phyloP scores from a whole-genome alignment of 1,140 invertebrate genomes.

The Idris sp. region DNA sequence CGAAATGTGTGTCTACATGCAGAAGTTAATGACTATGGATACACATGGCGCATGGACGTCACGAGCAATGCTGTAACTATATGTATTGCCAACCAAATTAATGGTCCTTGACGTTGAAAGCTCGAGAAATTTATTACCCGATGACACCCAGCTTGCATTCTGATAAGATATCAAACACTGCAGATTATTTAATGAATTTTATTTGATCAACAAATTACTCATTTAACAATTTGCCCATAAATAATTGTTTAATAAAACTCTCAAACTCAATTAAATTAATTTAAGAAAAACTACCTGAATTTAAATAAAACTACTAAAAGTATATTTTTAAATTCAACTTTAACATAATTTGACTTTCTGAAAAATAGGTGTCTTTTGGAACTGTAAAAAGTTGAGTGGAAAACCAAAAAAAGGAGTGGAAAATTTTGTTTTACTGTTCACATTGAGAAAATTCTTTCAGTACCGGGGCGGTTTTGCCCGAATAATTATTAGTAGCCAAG shows the following conservation, averaged over 20 bases:
- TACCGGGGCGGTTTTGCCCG: slow-evolving; percentile 53
- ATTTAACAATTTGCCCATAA: no score
- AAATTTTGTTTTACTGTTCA: slow-evolving; percentile 33
- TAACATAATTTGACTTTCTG: no score
- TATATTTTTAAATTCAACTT: no score
- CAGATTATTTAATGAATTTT: slow-evolving; percentile 44
- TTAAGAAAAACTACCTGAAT: no score
- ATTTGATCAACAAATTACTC: slow-evolving; percentile 1
- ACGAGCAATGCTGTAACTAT: slow-evolving; percentile 50
- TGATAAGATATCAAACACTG: slow-evolving; percentile 57
- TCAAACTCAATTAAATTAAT: no score
- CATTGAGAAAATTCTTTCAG: slow-evolving; percentile 55
- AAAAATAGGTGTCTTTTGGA: no score
- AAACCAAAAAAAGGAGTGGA: no score
- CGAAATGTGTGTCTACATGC: slow-evolving; percentile 39
- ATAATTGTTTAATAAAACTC: no score
- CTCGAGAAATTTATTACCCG: slow-evolving; percentile 59
- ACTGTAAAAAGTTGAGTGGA: no score
- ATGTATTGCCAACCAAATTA: slow-evolving; percentile 59
- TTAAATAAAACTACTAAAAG: no score
- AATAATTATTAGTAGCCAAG: slow-evolving; percentile 70
- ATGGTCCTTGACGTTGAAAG: slow-evolving; percentile 62
- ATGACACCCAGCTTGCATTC: slow-evolving; percentile 45
- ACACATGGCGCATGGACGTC: slow-evolving; percentile 52
- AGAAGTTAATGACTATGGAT: slow-evolving; percentile 57